Conservation (phyloP, 1,140 invertebrate species). For the Hesperophylax magnus region DNA sequence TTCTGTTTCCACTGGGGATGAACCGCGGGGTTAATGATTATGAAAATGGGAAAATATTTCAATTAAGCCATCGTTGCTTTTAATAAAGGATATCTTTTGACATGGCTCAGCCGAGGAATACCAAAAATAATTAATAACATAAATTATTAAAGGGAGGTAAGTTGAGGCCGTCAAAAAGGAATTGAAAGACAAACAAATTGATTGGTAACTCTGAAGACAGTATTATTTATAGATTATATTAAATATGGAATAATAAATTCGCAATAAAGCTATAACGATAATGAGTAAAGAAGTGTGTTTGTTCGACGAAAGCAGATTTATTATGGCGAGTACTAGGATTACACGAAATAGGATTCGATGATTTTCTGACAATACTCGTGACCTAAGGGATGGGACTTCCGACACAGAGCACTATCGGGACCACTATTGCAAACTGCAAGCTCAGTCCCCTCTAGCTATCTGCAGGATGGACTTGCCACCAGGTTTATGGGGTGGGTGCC, state of each 20-base stretch:
- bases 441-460: no score
- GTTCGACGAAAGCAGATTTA: no score
- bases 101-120: conserved; percentile 30
- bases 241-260: conserved; percentile 27
- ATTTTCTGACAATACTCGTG: no score
- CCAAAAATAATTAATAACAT: conserved; percentile 40
- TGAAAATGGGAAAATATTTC: conserved; percentile 41
- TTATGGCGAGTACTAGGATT: no score
- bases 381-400: no score
- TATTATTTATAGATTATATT: conserved; percentile 4
- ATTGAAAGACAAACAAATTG: conserved; percentile 35
- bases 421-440: no score
- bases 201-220: conserved; percentile 31
- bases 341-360: no score
- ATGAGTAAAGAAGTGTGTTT: no score
- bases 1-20: neutral
- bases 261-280: neutral
- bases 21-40: conserved; percentile 37
- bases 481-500: no score
- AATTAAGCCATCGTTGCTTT: conserved; percentile 39
- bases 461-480: no score
- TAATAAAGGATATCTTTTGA: conserved; percentile 42
- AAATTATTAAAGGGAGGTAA: conserved; percentile 6
- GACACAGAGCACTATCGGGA: no score
- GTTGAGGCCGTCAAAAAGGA: conserved; percentile 34